phyloP scores from a whole-genome alignment of 2,113 vertebrate species.

The Nesogale talazaci region DNA sequence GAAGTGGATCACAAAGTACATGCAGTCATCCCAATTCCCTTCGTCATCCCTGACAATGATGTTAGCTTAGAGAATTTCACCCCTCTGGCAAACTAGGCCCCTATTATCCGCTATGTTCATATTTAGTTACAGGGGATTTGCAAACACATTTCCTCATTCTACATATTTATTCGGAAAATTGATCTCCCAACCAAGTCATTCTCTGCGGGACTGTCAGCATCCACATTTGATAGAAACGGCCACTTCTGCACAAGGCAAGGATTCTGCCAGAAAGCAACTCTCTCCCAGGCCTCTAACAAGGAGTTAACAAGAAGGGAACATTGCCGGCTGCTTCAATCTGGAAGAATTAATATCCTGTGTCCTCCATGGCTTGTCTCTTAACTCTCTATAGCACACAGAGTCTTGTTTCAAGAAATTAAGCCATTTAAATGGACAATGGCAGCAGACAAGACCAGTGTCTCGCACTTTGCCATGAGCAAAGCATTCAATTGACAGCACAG shows the following conservation, averaged over 20 bases:
- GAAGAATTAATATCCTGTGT: conserved; percentile 18
- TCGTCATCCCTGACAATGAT: background rate
- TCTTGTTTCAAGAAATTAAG: conserved; percentile 60
- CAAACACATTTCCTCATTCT: conserved; percentile 50
- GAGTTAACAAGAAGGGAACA: conserved; percentile 48
- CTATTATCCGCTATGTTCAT: background rate
- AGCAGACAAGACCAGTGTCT: conserved; percentile 24
- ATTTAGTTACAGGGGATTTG: conserved; percentile 48
- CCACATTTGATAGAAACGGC: background rate
- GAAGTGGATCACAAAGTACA: conserved; percentile 18
- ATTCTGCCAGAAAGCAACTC: background rate
- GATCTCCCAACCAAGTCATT: conserved; percentile 22
- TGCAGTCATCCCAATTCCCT: background rate
- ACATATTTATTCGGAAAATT: conserved; percentile 49
- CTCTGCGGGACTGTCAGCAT: background rate
- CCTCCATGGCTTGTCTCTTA: conserved; percentile 21
- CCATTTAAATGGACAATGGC: conserved; percentile 57
- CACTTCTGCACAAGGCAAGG: background rate
- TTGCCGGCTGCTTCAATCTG: background rate
- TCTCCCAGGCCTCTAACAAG: background rate
- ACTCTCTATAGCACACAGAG: background rate
- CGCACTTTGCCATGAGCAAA: background rate
- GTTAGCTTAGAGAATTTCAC: conserved; percentile 17
- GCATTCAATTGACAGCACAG: background rate
- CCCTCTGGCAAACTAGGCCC: conserved; percentile 21